These are phyloP conservation scores for Hololepta plana DNA, from an alignment of 2,888 invertebrate species.

Conservation along the genomic window DNA sequence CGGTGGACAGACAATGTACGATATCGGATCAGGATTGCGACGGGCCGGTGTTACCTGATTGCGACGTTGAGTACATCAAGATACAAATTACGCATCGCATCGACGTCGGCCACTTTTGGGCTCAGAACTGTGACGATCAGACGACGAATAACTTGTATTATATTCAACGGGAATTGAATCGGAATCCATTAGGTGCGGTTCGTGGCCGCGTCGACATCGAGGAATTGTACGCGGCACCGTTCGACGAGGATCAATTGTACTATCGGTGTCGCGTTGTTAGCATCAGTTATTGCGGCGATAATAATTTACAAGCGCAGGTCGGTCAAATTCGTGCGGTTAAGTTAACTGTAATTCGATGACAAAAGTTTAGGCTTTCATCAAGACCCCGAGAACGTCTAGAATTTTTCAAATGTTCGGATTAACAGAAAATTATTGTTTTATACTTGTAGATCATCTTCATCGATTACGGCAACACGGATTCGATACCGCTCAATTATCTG, in stretches of 20 bases:
- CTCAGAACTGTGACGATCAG: slow-evolving; percentile 33
- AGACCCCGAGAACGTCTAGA: too few relatives aligned
- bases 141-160: slow-evolving; percentile 19
- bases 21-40: too few relatives aligned
- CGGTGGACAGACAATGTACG: too few relatives aligned
- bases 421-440: too few relatives aligned
- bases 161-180: slow-evolving; percentile 26
- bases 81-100: slow-evolving; percentile 37
- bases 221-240: slow-evolving; percentile 39
- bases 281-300: too few relatives aligned
- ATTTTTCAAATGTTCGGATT: too few relatives aligned
- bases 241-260: slow-evolving; percentile 26
- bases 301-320: too few relatives aligned
- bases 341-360: too few relatives aligned
- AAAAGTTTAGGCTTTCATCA: too few relatives aligned
- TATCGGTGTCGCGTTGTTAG: slow-evolving; percentile 37
- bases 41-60: slow-evolving; percentile 33
- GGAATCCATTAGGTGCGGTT: slow-evolving; percentile 16
- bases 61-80: slow-evolving; percentile 38
- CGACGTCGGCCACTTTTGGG: slow-evolving; percentile 53
- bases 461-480: slow-evolving; percentile 53
- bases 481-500: slow-evolving; percentile 29
- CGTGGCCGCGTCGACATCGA: too few relatives aligned
- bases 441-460: slow-evolving; percentile 51
- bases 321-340: too few relatives aligned